Evolutionary conservation across 2,797 vertebrate genomes (phyloP).

Genomic region (Steatocranus sp.): DNA sequence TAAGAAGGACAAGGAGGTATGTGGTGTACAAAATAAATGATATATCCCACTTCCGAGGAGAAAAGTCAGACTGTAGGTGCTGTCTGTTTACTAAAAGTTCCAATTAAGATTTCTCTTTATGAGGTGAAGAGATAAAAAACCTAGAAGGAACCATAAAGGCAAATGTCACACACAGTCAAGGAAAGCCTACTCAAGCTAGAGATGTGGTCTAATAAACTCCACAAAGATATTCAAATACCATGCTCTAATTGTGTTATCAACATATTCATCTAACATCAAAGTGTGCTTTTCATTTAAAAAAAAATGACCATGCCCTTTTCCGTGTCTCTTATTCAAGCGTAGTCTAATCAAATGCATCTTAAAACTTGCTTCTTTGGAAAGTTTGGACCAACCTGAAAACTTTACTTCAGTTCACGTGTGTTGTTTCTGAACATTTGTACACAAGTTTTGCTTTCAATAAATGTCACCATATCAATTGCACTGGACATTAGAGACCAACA

Average conservation of each 20-base stretch:
- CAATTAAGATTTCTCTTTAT: slow-evolving; percentile 39
- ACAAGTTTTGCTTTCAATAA: background rate
- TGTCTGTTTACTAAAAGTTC: slow-evolving; percentile 40
- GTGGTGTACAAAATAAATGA: background rate
- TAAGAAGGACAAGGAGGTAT: background rate
- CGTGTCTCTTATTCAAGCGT: slow-evolving; percentile 1
- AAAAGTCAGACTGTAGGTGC: slow-evolving; percentile 22
- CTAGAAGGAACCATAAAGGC: slow-evolving; percentile 26
- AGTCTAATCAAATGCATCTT: slow-evolving; percentile 25
- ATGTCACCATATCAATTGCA: background rate
- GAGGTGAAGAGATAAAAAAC: slow-evolving; percentile 45
- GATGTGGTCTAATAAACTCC: slow-evolving; percentile 41
- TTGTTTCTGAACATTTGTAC: background rate
- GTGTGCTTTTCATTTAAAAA: slow-evolving; percentile 36
- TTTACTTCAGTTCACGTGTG: background rate
- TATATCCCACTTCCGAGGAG: background rate
- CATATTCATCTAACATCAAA: slow-evolving; percentile 43
- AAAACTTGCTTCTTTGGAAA: slow-evolving; percentile 6
- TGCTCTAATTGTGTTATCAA: slow-evolving; percentile 50
- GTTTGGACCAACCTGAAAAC: slow-evolving; percentile 3
- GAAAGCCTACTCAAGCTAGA: slow-evolving; percentile 25
- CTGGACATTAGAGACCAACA: background rate
- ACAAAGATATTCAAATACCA: slow-evolving; percentile 50
- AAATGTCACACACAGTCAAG: slow-evolving; percentile 47
- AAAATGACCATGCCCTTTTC: slow-evolving; percentile 31